phyloP scores from a whole-genome alignment of 2,888 invertebrate genomes.

The Apotomis turbidana region DNA sequence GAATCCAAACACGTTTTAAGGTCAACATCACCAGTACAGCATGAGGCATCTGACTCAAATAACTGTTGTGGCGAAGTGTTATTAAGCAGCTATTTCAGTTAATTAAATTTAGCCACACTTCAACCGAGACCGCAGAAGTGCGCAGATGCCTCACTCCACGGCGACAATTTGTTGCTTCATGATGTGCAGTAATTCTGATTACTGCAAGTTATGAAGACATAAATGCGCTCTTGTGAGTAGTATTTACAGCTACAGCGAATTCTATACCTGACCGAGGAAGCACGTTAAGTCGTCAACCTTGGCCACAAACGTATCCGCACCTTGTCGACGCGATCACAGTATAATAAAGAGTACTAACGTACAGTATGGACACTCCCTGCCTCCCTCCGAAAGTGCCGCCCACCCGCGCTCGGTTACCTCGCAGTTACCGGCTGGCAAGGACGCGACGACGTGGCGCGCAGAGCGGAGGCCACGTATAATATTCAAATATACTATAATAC shows the following conservation, averaged over 20 bases:
- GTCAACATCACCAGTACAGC: constrained; percentile 32
- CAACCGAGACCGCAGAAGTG: constrained; percentile 39
- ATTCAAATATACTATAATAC: too few relatives aligned
- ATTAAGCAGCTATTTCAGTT: constrained; percentile 45
- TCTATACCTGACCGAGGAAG: background rate
- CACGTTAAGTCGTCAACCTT: background rate
- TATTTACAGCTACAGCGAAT: background rate
- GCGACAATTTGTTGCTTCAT: constrained; percentile 22
- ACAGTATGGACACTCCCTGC: too few relatives aligned
- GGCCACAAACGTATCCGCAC: background rate
- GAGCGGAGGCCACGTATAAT: too few relatives aligned
- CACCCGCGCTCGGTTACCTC: too few relatives aligned
- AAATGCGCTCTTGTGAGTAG: background rate
- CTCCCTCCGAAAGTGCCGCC: too few relatives aligned
- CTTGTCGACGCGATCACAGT: too few relatives aligned
- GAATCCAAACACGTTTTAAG: constrained; percentile 5
- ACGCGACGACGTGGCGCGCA: too few relatives aligned
- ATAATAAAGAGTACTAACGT: too few relatives aligned
- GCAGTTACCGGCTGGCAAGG: too few relatives aligned
- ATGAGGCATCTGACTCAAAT: constrained; percentile 29
- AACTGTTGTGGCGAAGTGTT: constrained; percentile 34
- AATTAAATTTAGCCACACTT: constrained; percentile 54
- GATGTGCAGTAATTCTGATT: constrained; percentile 11
- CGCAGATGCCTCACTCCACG: constrained; percentile 29
- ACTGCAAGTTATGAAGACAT: background rate